A percentile compares a stretch with the other conserved stretches of the same genome.
phyloP scores from a whole-genome alignment of 2,113 vertebrate species.

The Sphaerodactylus townsendi region DNA sequence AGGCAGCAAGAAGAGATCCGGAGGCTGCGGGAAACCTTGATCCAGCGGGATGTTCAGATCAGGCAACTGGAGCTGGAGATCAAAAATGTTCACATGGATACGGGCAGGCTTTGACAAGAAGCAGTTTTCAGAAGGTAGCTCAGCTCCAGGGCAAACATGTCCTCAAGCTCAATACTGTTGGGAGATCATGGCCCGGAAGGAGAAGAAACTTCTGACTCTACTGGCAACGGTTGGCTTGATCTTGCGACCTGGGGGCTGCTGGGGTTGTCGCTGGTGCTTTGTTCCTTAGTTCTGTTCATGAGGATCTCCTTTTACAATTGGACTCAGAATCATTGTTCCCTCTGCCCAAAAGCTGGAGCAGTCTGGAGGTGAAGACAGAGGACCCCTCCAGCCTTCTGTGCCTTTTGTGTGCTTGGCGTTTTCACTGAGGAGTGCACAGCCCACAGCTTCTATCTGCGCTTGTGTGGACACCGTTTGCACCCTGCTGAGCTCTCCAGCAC shows the following conservation, averaged over 20 bases:
- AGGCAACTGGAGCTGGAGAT: slow-evolving; percentile 91
- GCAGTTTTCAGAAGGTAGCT: slow-evolving; percentile 45
- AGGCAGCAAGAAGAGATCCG: slow-evolving; percentile 94
- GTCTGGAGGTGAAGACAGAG: background rate
- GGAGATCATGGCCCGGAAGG: slow-evolving; percentile 59
- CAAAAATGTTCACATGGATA: slow-evolving; percentile 77
- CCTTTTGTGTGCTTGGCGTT: background rate
- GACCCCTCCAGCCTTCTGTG: background rate
- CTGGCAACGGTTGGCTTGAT: slow-evolving; percentile 22
- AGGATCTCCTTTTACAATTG: background rate
- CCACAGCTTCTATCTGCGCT: background rate
- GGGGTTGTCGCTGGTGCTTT: background rate
- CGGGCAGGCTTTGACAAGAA: slow-evolving; percentile 65
- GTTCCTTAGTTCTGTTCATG: background rate
- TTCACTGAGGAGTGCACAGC: background rate
- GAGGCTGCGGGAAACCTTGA: slow-evolving; percentile 82
- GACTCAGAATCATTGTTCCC: background rate
- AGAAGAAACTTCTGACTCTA: slow-evolving; percentile 27
- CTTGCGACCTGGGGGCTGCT: background rate
- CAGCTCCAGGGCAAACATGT: background rate
- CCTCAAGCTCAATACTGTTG: slow-evolving; percentile 31
- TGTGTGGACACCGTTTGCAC: background rate
- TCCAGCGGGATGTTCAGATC: slow-evolving; percentile 85
- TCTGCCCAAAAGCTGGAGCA: background rate
- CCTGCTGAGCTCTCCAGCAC: background rate